Conservation (phyloP, 2,797 vertebrate genomes). For the Halcyon badia region DNA sequence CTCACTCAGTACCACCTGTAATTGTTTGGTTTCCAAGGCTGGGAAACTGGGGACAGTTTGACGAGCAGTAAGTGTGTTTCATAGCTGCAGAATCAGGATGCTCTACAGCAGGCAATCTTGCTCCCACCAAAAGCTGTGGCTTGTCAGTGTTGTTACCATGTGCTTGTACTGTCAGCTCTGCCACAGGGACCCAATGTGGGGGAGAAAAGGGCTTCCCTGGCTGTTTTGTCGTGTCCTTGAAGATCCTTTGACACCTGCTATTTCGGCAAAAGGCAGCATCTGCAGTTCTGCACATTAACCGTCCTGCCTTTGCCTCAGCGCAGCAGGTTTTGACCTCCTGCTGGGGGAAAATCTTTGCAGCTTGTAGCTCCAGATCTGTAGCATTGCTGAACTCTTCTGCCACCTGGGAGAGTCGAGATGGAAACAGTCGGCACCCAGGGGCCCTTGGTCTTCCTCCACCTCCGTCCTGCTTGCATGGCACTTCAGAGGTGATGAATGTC, state of each 20-base stretch:
- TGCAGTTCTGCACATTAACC: not conserved
- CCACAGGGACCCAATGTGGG: fast-evolving
- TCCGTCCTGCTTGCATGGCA: not conserved
- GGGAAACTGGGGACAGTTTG: not conserved
- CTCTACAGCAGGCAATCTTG: not conserved
- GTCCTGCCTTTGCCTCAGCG: not conserved
- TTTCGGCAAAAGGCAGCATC: not conserved
- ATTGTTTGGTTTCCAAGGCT: not conserved
- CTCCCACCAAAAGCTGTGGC: not conserved
- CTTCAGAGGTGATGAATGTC: constrained; percentile 49
- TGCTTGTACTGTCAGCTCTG: not conserved
- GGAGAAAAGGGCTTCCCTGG: not conserved
- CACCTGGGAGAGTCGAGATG: not conserved
- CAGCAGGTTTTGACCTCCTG: not conserved
- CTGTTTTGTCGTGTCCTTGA: not conserved
- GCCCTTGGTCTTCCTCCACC: not conserved
- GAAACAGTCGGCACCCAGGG: not conserved
- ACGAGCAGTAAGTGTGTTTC: not conserved
- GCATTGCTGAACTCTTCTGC: not conserved
- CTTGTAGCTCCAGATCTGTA: not conserved
- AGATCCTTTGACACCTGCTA: not conserved
- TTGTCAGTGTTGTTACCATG: fast-evolving
- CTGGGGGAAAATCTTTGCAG: not conserved
- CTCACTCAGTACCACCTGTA: not conserved
- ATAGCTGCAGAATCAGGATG: not conserved